These are phyloP conservation scores for Lasaia peninsularis DNA, from an alignment of 1,140 invertebrate genomes.

Conservation along the genomic window DNA sequence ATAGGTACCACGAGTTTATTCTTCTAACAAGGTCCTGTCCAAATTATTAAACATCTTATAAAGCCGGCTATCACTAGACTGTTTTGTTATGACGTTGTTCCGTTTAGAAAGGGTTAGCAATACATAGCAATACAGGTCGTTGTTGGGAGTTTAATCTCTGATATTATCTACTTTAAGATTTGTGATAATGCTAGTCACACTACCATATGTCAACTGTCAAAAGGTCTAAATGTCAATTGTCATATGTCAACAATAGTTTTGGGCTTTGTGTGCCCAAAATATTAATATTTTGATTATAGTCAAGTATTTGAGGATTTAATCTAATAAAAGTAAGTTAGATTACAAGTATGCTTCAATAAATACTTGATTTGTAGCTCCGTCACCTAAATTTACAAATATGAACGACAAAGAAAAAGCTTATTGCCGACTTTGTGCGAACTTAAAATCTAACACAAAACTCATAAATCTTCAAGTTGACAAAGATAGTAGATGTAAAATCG, in stretches of 20 bases:
- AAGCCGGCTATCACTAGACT: too few relatives aligned
- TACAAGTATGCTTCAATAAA: not conserved
- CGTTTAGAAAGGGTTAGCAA: too few relatives aligned
- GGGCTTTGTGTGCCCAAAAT: not conserved
- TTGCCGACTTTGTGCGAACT: slow-evolving; percentile 48
- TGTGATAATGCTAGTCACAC: too few relatives aligned
- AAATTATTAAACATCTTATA: too few relatives aligned
- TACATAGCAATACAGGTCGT: too few relatives aligned
- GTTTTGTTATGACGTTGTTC: too few relatives aligned
- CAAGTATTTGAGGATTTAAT: not conserved
- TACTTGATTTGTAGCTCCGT: not conserved
- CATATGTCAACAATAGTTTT: not conserved
- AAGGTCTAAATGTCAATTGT: slow-evolving; percentile 13
- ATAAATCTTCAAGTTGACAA: slow-evolving; percentile 34
- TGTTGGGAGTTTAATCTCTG: too few relatives aligned
- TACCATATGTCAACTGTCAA: too few relatives aligned
- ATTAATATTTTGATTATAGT: not conserved
- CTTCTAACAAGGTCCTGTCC: too few relatives aligned
- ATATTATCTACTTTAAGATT: too few relatives aligned
- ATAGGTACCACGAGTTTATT: too few relatives aligned
- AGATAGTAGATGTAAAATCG: slow-evolving; percentile 35
- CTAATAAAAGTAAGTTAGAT: not conserved
- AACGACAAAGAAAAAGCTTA: slow-evolving; percentile 30
- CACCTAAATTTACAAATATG: slow-evolving; percentile 20
- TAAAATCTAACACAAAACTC: slow-evolving; percentile 41